Evolutionary conservation across 2,113 vertebrate genomes (phyloP).

Genomic region (Myiopsitta monachus): DNA sequence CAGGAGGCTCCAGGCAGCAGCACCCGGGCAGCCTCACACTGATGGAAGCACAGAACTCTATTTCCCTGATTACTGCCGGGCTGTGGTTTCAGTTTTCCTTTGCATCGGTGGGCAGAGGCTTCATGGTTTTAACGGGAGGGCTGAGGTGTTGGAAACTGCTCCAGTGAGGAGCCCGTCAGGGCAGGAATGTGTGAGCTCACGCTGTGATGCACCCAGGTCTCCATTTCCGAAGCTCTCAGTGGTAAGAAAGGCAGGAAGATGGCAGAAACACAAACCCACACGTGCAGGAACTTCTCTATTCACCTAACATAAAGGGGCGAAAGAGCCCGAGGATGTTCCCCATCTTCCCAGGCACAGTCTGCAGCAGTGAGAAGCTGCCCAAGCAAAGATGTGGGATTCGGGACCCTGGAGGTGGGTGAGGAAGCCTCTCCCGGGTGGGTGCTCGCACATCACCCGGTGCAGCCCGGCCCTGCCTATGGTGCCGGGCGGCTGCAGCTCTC

Average conservation of each 20-base stretch:
- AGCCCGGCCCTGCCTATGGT: fast-evolving
- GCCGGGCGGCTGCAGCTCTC: fast-evolving
- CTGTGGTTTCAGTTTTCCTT: background rate
- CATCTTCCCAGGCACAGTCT: background rate
- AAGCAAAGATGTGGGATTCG: background rate
- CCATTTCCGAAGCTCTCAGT: background rate
- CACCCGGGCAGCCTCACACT: background rate
- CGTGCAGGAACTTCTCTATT: background rate
- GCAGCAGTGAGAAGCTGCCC: background rate
- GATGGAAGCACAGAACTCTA: background rate
- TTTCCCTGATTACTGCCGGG: background rate
- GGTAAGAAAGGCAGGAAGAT: background rate
- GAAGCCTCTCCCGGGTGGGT: background rate
- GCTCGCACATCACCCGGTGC: fast-evolving
- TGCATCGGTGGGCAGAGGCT: background rate
- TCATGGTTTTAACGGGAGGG: background rate
- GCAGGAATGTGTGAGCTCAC: background rate
- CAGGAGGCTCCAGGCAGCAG: background rate
- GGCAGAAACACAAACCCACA: background rate
- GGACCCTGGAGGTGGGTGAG: background rate
- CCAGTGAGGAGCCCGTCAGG: background rate
- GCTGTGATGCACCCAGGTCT: background rate
- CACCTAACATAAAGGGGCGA: background rate
- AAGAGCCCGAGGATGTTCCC: background rate
- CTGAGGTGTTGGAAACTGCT: background rate